Evolutionary conservation across 1,140 invertebrate genomes (phyloP), one percentile per base, ranked within the genome.

Genomic region (Zaprionus vittiger): DNA sequence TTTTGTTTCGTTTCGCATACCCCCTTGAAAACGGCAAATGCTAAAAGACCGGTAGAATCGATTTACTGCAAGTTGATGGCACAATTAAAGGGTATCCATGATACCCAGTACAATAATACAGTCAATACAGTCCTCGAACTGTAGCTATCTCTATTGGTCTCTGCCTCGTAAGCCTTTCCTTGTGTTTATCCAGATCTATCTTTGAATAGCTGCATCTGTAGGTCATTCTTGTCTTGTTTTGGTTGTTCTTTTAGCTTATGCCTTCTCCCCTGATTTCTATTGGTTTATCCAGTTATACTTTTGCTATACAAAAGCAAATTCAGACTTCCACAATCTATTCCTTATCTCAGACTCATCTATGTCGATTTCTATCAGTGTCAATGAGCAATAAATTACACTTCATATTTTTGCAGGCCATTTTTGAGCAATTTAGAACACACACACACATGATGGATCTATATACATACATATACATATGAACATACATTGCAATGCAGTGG

Each of bases 1-100:
- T 72, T 71, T 76, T 47, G 15, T 22, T 49, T 54, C 20, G 47
- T 52, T 52, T 24, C 9, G 47, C 20, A 52, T 52, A 52, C 47
- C 47, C 20, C 11, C 12, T 52, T 22, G 41, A 47, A 15, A 5
- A 9, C 31, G 31, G 31, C 15, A 15, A 6, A 5, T 44, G 41
- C 6, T 17, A 2, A 2, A 2, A 44, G 7, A 17, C 5, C 6
- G n/a, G n/a, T 7, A 7, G n/a, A 47, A 47, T n/a, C 38, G 15
- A 41, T n/a, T 41, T 5, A n/a, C 38, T 15, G 38, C 9, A 11
- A 34, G 31, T 11, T 34, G 31, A 34, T 11, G 31, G 31, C 31
- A 34, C 9, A 34, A 11, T 11, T 11, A 34, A 11, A 11, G 31
- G 31, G 31, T 34, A 34, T 34, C 31, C 31, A 11, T 11, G 31